Evolutionary conservation across 2,113 vertebrate genomes (phyloP).

Genomic region (Nycticebus coucang): DNA sequence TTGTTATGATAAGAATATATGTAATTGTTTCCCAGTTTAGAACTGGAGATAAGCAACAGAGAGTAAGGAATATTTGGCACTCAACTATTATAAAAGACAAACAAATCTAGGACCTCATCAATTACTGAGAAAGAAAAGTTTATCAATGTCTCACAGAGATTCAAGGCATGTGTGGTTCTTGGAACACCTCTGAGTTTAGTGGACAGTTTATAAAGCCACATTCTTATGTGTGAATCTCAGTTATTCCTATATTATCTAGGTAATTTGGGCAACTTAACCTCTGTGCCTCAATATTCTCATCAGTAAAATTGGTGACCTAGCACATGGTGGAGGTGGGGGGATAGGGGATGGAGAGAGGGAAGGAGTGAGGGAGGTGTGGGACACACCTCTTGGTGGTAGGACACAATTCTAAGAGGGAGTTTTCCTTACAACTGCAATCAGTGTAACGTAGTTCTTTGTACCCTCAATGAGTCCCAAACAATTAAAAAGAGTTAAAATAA

Average conservation of each 20-base stretch:
- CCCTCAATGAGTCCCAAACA: too few species aligned
- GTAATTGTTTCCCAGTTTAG: not conserved
- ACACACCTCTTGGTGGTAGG: too few species aligned
- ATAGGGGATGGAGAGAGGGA: too few species aligned
- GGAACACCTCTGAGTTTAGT: accelerated
- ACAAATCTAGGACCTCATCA: not conserved
- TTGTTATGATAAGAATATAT: not conserved
- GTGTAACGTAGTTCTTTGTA: too few species aligned
- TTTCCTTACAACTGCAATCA: too few species aligned
- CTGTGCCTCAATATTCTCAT: not conserved
- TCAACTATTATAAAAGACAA: not conserved
- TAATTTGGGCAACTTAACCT: not conserved
- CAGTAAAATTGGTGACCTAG: not conserved
- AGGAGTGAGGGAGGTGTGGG: too few species aligned
- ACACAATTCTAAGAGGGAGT: too few species aligned
- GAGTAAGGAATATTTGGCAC: not conserved
- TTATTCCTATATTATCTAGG: not conserved
- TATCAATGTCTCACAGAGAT: not conserved
- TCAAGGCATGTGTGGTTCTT: not conserved
- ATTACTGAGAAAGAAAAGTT: not conserved
- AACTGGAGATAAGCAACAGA: not conserved
- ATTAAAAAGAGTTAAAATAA: too few species aligned
- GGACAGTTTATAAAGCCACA: not conserved
- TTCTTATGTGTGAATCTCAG: not conserved
- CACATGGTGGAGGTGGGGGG: too few species aligned